Evolutionary conservation across 2,113 vertebrate species (phyloP), one percentile per base, ranked within the genome.

Genomic region (Vidua chalybeata): DNA sequence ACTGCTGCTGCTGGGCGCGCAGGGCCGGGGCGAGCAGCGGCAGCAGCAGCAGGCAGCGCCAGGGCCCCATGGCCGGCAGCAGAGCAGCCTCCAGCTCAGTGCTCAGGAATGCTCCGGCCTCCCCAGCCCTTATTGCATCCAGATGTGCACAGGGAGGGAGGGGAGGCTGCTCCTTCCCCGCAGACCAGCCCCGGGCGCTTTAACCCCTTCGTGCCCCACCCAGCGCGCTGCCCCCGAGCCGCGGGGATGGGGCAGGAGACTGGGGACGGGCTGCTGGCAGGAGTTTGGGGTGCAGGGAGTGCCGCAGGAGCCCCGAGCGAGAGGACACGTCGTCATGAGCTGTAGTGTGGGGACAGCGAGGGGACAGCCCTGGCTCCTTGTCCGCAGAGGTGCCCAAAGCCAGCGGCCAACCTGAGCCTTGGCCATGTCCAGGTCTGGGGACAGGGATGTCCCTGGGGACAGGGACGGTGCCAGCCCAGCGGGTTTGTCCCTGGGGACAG

Each of bases 31-130:
- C 76, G 90, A 97, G 94, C 4, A 97, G 93, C 86, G 93, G 74
- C 95, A 97, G 83, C 20, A 98, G 96, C 76, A 98, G 71, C 89
- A 98, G 62, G 93, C 97, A 97, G 96, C 94, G 84, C 96, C 96
- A 55, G 82, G 84, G 87, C 93, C 94, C 95, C 48, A 89, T 75
- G 93, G 93, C 92, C 27, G 76, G 15, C 58, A 7, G 46, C 39
- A 48, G 69, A 6, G 71, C 91, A 43, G 93, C 92, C 87, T 96
- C 96, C 97, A 97, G 79, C 98, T 98, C 98, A 98, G 97, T 69
- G 94, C 97, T 98, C 96, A 97, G 98, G 98, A 98, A 98, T 98
- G 98, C 96, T 95, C 97, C 67, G 79, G 95, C 90, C 97, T 92
- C 89, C 59, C 67, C 9, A 49, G 93, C 90, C 31, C 54, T 97